Base-by-base conservation (phyloP, 2,113 vertebrate genomes). In the Oostethus manadensis region DNA sequence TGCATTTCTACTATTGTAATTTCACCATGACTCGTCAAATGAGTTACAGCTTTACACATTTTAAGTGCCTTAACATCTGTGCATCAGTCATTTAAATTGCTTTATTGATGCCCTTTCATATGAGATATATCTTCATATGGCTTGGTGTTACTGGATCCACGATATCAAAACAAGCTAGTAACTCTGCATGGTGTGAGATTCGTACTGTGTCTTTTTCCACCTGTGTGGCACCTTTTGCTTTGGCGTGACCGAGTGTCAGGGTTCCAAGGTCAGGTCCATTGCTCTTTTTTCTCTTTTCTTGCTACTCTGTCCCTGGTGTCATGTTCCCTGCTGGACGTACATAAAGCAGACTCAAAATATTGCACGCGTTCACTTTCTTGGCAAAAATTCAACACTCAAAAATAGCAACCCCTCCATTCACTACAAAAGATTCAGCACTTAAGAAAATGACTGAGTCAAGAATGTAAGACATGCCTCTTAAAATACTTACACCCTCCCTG, bases 261-360 rank as follows among this genome's bases (percentile, higher is more conserved):
- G 80, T 62, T 83, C 68, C 73, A 0, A 77, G 74, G 68, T 78
- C 71, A 79, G 10, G 54, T 55, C 43, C 46, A 62, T 63, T 22
- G 58, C 26, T 70, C 40, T 57, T 66, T 64, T 58, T 67, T 44
- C 45, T 58, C 38, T 62, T 59, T 54, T 60, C 23, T 48, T 21
- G 46, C 18, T 10, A 16, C 38, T 42, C 13, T 14, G 38, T 42
- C 38, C 57, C 26, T 73, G 56, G 74, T 81, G 70, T 88, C 73
- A 60, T 49, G 48, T 86, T 88, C 55, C 69, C 48, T 42, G 13
- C 21, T 54, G 62, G 35, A 68, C 67, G 61, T 55, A 78, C 74
- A 82, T 81, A 77, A 48, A 78, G 71, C 54, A 29, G 23, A 70
- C 65, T 76, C 68, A 80, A 78, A 71, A 76, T 73, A 44, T 26